These are phyloP conservation scores for Tachypleus tridentatus DNA, from an alignment of 1,140 invertebrate species.

Conservation along the genomic window DNA sequence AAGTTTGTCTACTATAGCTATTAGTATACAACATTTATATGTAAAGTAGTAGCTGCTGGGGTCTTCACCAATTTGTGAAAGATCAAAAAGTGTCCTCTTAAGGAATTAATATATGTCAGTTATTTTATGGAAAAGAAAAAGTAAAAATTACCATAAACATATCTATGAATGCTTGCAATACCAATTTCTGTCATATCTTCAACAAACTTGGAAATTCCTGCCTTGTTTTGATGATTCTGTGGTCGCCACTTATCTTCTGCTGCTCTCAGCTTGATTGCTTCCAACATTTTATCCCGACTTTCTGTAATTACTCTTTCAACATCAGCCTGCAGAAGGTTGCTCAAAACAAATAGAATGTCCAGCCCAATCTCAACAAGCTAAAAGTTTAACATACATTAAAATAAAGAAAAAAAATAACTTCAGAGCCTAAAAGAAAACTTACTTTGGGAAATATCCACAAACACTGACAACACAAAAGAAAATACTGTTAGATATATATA, in stretches of 20 bases:
- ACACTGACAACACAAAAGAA: no score
- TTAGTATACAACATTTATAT: no score
- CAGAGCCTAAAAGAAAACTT: slow-evolving; percentile 20
- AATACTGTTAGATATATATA: no score
- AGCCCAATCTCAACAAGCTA: slow-evolving; percentile 43
- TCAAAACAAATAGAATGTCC: slow-evolving; percentile 70
- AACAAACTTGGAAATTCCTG: slow-evolving; percentile 40
- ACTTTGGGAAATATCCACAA: no score
- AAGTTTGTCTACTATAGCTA: no score
- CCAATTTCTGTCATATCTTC: slow-evolving; percentile 45
- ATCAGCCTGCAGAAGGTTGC: slow-evolving; percentile 57
- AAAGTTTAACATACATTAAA: slow-evolving; percentile 12
- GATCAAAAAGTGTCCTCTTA: no score
- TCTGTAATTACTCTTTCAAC: slow-evolving; percentile 48
- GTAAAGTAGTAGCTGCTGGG: no score
- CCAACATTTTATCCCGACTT: slow-evolving; percentile 56
- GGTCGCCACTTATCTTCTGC: slow-evolving; percentile 56
- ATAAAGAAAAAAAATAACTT: slow-evolving; percentile 12
- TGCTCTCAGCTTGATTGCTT: slow-evolving; percentile 54
- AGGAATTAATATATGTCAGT: slow-evolving; percentile 33
- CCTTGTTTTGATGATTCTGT: slow-evolving; percentile 48
- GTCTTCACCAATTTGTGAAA: no score
- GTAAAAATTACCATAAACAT: slow-evolving; percentile 39
- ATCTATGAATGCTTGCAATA: slow-evolving; percentile 38
- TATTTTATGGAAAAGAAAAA: slow-evolving; percentile 1